Conservation (phyloP, 2,888 invertebrate genomes). For the Cantharis lateralis region DNA sequence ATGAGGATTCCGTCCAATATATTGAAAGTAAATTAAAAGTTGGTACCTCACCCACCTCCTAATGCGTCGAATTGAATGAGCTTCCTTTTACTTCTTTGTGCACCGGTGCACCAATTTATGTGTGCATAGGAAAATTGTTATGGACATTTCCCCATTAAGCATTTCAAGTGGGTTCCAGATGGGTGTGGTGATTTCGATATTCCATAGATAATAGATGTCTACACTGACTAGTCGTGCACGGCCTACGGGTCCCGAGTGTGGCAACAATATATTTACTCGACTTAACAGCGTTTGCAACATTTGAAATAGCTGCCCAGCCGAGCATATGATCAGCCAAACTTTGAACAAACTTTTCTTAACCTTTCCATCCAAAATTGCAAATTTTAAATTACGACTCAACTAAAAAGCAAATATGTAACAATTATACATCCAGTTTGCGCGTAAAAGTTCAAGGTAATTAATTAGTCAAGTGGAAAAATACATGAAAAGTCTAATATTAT, state of each 20-base stretch:
- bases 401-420: neutral
- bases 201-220: slow-evolving; percentile 13
- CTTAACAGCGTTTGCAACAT: neutral
- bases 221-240: slow-evolving; percentile 9
- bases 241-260: slow-evolving; percentile 15
- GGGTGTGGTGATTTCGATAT: slow-evolving; percentile 23
- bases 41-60: neutral
- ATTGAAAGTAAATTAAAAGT: neutral
- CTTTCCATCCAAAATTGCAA: neutral
- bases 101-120: neutral
- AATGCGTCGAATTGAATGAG: neutral
- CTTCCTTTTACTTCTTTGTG: neutral
- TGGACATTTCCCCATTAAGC: slow-evolving; percentile 1
- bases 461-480: neutral
- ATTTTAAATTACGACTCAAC: neutral
- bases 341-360: neutral
- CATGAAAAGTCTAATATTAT: neutral
- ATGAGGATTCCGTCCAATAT: neutral
- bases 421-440: neutral
- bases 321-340: neutral
- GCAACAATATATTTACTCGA: slow-evolving; percentile 1
- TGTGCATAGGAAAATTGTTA: slow-evolving; percentile 2
- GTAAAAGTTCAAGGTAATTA: neutral
- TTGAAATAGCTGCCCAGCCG: neutral
- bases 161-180: slow-evolving; percentile 6